phyloP scores from a whole-genome alignment of 2,888 invertebrate species.

The Linyphia triangularis region DNA sequence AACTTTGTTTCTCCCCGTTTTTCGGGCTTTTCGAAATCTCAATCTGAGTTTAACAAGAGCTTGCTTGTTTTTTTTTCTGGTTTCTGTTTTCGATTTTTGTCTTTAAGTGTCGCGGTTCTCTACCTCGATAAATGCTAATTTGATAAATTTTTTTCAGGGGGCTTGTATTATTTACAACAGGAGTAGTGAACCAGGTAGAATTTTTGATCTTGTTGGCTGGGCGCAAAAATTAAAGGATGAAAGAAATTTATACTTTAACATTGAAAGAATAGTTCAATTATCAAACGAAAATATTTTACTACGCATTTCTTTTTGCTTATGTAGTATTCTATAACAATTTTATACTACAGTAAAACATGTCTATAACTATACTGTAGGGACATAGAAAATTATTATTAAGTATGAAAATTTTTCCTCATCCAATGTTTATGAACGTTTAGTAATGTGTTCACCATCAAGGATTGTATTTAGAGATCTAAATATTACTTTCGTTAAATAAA shows the following conservation, averaged over 20 bases:
- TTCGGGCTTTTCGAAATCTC: neutral
- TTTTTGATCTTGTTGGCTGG: neutral
- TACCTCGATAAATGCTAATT: neutral
- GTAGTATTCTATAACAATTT: too few species aligned
- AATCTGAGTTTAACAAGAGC: neutral
- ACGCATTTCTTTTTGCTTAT: too few species aligned
- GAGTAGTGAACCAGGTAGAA: neutral
- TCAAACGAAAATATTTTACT: too few species aligned
- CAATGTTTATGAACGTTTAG: too few species aligned
- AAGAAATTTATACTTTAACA: neutral
- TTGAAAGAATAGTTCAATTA: neutral
- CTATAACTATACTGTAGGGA: too few species aligned
- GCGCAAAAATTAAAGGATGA: neutral
- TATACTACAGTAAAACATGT: too few species aligned
- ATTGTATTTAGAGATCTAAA: too few species aligned
- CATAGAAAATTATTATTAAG: too few species aligned
- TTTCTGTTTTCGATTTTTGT: neutral
- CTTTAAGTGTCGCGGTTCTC: neutral
- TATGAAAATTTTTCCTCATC: too few species aligned
- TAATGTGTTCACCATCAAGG: too few species aligned
- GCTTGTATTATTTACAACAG: neutral
- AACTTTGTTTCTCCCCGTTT: slow-evolving; percentile 17
- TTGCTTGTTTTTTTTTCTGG: neutral
- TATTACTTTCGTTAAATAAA: too few species aligned
- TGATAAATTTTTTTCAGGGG: neutral